phyloP scores from a whole-genome alignment of 92 coral and sea anemone species.

The Paragorgia papillata region DNA sequence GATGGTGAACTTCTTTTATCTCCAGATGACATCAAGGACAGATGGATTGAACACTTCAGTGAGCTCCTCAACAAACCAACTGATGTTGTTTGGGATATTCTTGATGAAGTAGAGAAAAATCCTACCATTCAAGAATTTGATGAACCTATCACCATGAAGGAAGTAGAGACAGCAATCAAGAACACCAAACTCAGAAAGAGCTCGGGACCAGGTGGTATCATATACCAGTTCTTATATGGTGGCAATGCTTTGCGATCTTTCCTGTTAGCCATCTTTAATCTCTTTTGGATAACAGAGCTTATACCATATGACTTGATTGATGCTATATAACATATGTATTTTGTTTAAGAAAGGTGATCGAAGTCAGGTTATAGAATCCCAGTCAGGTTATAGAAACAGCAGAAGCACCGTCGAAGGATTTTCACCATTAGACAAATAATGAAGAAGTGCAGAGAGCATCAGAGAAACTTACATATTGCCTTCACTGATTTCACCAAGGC shows the following conservation, averaged over 20 bases:
- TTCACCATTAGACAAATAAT: constrained; percentile 15
- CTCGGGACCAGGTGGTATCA: constrained; percentile 18
- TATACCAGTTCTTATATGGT: constrained; percentile 45
- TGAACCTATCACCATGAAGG: constrained; percentile 30
- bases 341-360: constrained; percentile 62
- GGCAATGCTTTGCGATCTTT: constrained; percentile 53
- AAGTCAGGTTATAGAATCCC: constrained; percentile 46
- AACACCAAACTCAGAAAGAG: constrained; percentile 20
- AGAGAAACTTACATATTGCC: constrained; percentile 45
- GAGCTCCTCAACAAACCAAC: constrained; percentile 59
- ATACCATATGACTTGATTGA: constrained; percentile 46
- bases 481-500: constrained; percentile 50
- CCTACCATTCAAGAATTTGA: constrained; percentile 15
- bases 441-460: constrained; percentile 48
- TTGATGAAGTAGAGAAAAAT: constrained; percentile 43
- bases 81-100: constrained; percentile 43
- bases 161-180: constrained; percentile 41
- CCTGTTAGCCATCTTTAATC: constrained; percentile 33
- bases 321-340: constrained; percentile 50
- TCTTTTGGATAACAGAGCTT: constrained; percentile 50
- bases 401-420: constrained; percentile 9
- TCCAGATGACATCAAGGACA: constrained; percentile 42
- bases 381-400: constrained; percentile 14
- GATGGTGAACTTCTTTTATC: constrained; percentile 46
- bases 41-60: constrained; percentile 65